phyloP scores from a whole-genome alignment of 2,888 invertebrate species.

The Pteria penguin region DNA sequence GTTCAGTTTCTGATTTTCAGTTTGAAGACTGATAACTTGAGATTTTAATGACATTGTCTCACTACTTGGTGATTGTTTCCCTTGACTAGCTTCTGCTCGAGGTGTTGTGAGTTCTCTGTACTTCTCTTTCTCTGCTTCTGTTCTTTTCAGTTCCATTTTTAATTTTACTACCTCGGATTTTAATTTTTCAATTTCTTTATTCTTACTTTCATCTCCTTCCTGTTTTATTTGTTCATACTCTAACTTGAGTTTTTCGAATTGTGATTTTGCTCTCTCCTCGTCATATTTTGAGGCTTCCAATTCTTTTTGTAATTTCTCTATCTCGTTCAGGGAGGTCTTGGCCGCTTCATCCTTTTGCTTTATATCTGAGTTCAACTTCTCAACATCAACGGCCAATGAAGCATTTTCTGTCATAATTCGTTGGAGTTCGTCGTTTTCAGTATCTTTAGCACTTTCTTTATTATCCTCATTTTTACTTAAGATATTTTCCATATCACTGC shows the following conservation, averaged over 20 bases:
- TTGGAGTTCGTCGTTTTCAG: neutral
- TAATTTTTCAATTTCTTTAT: neutral
- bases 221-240: slow-evolving; percentile 9
- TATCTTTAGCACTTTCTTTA: neutral
- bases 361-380: neutral
- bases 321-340: neutral
- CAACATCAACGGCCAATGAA: neutral
- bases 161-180: slow-evolving; percentile 15
- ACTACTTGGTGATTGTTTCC: slow-evolving; percentile 8
- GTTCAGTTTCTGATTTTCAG: slow-evolving; percentile 56
- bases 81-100: neutral
- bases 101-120: slow-evolving; percentile 18
- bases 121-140: slow-evolving; percentile 31
- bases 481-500: neutral
- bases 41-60: slow-evolving; percentile 55
- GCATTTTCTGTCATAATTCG: neutral
- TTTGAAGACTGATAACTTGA: slow-evolving; percentile 56
- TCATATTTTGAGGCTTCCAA: neutral
- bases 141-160: slow-evolving; percentile 22
- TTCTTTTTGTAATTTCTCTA: slow-evolving; percentile 14
- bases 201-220: neutral
- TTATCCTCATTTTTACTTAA: neutral
- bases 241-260: slow-evolving; percentile 23
- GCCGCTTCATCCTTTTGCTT: neutral
- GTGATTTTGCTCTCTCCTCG: slow-evolving; percentile 1